phyloP scores from a whole-genome alignment of 2,113 vertebrate genomes.

The Spea multiplicata region DNA sequence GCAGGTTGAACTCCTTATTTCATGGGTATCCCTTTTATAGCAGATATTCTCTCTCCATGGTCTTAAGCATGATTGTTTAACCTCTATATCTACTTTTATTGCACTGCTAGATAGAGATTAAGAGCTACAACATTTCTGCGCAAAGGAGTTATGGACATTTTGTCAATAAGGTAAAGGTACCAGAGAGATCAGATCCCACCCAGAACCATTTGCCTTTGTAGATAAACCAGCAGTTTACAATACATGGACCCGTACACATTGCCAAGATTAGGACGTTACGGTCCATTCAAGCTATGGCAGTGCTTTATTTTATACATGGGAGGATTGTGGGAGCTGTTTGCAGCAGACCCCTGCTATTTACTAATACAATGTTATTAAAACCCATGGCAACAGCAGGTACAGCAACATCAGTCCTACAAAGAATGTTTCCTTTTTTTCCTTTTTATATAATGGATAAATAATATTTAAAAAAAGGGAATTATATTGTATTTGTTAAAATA shows the following conservation, averaged over 20 bases:
- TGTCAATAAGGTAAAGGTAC: too few species aligned
- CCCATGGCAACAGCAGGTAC: background rate
- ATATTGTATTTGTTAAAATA: constrained; percentile 54
- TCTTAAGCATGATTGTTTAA: too few species aligned
- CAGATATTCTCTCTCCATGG: too few species aligned
- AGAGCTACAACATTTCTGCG: too few species aligned
- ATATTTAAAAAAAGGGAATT: constrained; percentile 58
- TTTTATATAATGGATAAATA: constrained; percentile 55
- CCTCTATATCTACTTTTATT: too few species aligned
- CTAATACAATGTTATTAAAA: background rate
- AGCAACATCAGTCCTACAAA: background rate
- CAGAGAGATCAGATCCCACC: too few species aligned
- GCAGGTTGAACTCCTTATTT: too few species aligned
- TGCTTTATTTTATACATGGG: background rate
- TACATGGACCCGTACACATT: background rate
- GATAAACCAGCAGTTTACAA: constrained; percentile 7
- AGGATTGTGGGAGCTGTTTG: constrained; percentile 35
- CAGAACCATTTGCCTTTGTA: background rate
- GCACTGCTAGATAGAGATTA: too few species aligned
- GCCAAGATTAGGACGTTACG: background rate
- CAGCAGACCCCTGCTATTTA: background rate
- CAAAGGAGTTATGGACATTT: too few species aligned
- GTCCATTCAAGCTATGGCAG: background rate
- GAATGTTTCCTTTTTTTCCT: background rate
- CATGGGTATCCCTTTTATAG: too few species aligned